phyloP scores from a whole-genome alignment of 2,797 vertebrate genomes.

The Spatula clypeata region DNA sequence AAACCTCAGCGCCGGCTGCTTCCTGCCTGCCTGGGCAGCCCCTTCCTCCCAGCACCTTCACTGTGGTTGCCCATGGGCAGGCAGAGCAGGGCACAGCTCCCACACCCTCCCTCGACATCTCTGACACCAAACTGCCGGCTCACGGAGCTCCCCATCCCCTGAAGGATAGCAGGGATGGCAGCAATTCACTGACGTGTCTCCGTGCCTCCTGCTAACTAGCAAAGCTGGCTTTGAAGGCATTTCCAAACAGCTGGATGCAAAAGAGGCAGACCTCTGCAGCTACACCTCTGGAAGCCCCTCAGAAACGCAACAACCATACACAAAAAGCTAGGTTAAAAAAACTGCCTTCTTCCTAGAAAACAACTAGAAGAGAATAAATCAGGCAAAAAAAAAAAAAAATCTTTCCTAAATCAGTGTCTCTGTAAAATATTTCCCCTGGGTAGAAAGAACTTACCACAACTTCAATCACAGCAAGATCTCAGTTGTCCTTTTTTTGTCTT shows the following conservation, averaged over 20 bases:
- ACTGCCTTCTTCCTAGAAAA: constrained; percentile 9
- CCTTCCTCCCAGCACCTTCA: neutral
- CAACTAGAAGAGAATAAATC: constrained; percentile 32
- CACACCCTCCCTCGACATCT: neutral
- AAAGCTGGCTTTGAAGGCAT: neutral
- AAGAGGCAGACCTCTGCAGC: neutral
- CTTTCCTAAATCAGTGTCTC: constrained; percentile 46
- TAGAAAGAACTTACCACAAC: constrained; percentile 10
- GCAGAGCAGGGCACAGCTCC: neutral
- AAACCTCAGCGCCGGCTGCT: neutral
- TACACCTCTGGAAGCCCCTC: neutral
- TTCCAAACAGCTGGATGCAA: neutral
- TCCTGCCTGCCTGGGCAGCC: neutral
- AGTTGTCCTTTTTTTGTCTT: neutral
- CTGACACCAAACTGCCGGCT: neutral
- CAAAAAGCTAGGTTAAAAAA: neutral
- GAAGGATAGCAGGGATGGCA: rapidly evolving
- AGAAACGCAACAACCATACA: neutral
- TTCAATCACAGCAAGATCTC: neutral
- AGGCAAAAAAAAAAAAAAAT: rapidly evolving
- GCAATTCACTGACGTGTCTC: neutral
- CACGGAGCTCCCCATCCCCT: neutral
- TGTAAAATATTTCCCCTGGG: neutral
- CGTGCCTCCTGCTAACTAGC: rapidly evolving
- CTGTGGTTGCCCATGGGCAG: rapidly evolving